Base-by-base conservation (phyloP, 2,888 invertebrate species). In the Sphaerophoria rueppellii region DNA sequence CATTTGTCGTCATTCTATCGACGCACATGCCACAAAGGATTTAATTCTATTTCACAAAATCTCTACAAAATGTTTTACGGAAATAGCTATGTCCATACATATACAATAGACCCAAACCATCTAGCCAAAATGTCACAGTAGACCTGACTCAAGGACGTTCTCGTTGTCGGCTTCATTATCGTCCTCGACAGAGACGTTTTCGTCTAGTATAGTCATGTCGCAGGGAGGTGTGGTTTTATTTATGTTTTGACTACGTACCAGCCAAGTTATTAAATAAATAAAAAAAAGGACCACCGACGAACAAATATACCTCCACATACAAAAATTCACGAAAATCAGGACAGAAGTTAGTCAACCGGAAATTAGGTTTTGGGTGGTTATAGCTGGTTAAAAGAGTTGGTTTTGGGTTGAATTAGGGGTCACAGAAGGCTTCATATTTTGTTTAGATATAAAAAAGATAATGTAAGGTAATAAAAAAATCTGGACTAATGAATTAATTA, bases 1-100 rank as follows among this genome's bases (percentile, higher is more conserved):
- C 80, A 85, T 80, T 85, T 85, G 80, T 80, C 83, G 76, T 76
- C n/a, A n/a, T 85, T 55, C 83, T 85, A 76, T 85, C 83, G 80
- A 50, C 65, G 76, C 83, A 85, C 83, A 69, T 79, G 72, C 76
- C 79, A 85, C 83, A 65, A 50, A 80, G 72, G 61, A 73, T 80
- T 80, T 69, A 80, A 80, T 85, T 80, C 61, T 80, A 83, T 80
- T 72, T 63, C 37, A 40, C 48, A 73, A 58, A 72, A 72, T 76
- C 69, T 52, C 6, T 32, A 50, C 16, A 50, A 37, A 37, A 50
- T 54, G 32, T 54, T 54, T 48, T n/a, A 48, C n/a, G 14, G 2
- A 48, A n/a, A 16, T 32, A 54, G 24, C 12, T 43, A 4, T 9
- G 9, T 43, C 43, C 43, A 40, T 37, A 6, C 37, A n/a, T n/a